Evolutionary conservation across 2,888 invertebrate genomes (phyloP).

Genomic region (Crematogaster levior): DNA sequence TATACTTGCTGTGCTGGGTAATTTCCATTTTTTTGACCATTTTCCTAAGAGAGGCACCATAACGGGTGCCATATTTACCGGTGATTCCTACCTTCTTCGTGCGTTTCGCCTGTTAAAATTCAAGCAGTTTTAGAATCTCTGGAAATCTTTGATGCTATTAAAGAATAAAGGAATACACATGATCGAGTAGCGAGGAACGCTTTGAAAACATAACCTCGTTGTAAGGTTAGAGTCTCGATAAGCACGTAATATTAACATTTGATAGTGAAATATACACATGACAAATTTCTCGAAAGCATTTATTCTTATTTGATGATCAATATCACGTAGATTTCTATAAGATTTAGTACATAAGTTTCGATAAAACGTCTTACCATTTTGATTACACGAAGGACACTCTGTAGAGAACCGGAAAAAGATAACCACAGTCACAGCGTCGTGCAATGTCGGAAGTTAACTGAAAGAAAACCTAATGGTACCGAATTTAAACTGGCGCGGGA

Average conservation of each 20-base stretch:
- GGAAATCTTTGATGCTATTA: not conserved
- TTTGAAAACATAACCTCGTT: constrained; percentile 50
- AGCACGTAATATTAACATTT: constrained; percentile 1
- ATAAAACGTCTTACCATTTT: constrained; percentile 68
- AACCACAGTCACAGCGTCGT: not conserved
- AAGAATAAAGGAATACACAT: not conserved
- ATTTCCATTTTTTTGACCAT: constrained; percentile 99
- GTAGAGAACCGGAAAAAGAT: constrained; percentile 63
- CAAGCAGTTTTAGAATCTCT: not conserved
- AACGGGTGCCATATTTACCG: constrained; percentile 99
- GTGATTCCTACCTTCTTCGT: constrained; percentile 99
- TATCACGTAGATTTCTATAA: constrained; percentile 24
- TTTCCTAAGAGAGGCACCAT: constrained; percentile 99
- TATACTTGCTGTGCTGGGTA: constrained; percentile 99
- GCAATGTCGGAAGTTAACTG: constrained; percentile 48
- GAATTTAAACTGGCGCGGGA: constrained; percentile 24
- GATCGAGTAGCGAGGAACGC: not conserved
- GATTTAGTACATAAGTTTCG: constrained; percentile 45
- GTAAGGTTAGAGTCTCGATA: constrained; percentile 15
- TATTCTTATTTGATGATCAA: not conserved
- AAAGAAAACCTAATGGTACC: not conserved
- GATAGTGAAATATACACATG: constrained; percentile 38
- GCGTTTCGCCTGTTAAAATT: constrained; percentile 95
- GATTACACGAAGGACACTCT: constrained; percentile 7
- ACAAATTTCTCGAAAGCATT: not conserved